Evolutionary conservation across 2,888 invertebrate species (phyloP).

Genomic region (Polymixis flavicincta): DNA sequence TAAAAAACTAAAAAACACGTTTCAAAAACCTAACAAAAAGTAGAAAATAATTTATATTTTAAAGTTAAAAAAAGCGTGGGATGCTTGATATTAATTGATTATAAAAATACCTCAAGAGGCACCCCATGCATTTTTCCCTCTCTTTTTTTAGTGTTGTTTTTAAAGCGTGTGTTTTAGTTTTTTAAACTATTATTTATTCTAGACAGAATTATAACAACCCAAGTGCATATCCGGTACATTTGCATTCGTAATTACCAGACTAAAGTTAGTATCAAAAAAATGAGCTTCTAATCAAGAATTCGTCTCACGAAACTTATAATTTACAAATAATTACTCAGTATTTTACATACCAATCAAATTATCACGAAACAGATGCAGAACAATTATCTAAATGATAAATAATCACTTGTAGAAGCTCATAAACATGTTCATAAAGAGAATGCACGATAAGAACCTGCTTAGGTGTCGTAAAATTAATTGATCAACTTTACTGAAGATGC

Average conservation of each 20-base stretch:
- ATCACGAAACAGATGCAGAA: constrained; percentile 9
- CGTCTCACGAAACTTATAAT: constrained; percentile 2
- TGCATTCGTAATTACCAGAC: background rate
- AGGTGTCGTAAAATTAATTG: constrained; percentile 39
- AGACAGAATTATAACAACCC: too few relatives aligned
- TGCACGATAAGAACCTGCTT: constrained; percentile 27
- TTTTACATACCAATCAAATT: constrained; percentile 8
- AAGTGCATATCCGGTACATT: background rate
- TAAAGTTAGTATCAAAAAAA: background rate
- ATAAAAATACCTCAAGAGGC: too few relatives aligned
- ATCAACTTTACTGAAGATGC: constrained; percentile 31
- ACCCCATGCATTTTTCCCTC: too few relatives aligned
- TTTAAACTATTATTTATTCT: too few relatives aligned
- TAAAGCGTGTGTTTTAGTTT: too few relatives aligned
- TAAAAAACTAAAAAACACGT: too few relatives aligned
- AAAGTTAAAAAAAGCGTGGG: too few relatives aligned
- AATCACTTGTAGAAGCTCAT: constrained; percentile 15
- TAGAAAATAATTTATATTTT: too few relatives aligned
- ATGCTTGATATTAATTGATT: too few relatives aligned
- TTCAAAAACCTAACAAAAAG: too few relatives aligned
- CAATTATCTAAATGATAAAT: constrained; percentile 30
- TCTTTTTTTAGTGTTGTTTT: too few relatives aligned
- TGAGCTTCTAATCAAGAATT: background rate
- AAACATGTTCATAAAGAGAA: constrained; percentile 23
- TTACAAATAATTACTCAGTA: constrained; percentile 6